Evolutionary conservation across 2,113 vertebrate species (phyloP).

Genomic region (Hypanus sabinus): DNA sequence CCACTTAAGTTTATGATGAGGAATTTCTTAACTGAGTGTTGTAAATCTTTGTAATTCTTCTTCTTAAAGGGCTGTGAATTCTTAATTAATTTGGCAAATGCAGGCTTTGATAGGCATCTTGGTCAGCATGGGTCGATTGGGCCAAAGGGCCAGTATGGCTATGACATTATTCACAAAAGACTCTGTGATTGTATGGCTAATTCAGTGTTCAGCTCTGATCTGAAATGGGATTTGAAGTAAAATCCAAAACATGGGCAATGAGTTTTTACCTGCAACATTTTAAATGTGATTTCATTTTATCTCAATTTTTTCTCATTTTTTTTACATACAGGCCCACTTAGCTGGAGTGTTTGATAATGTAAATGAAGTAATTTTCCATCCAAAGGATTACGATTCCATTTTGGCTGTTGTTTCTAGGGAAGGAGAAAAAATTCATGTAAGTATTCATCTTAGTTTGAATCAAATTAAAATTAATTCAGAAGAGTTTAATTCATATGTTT

Average conservation of each 20-base stretch:
- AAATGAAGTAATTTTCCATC: slow-evolving; percentile 69
- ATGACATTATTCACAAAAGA: too few relatives aligned
- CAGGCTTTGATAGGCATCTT: too few relatives aligned
- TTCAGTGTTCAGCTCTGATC: not conserved
- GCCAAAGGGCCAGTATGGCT: not conserved
- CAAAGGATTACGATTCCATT: slow-evolving; percentile 72
- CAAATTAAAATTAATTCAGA: not conserved
- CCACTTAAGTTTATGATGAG: not conserved
- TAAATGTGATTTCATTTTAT: slow-evolving; percentile 37
- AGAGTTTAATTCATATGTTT: not conserved
- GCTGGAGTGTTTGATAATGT: slow-evolving; percentile 78
- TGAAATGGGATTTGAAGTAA: not conserved
- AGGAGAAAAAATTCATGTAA: slow-evolving; percentile 73
- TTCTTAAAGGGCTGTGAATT: not conserved
- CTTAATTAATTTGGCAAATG: too few relatives aligned
- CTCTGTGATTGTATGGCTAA: not conserved
- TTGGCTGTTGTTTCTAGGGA: slow-evolving; percentile 72
- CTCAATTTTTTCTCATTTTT: not conserved
- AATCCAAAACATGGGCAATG: not conserved
- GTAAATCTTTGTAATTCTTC: too few relatives aligned
- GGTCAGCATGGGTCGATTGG: too few relatives aligned
- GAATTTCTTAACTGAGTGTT: not conserved
- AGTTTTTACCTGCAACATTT: not conserved
- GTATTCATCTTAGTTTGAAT: slow-evolving; percentile 37
- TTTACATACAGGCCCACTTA: slow-evolving; percentile 63